Evolutionary conservation across 2,113 vertebrate genomes (phyloP).

Genomic region (Thamnophis sirtalis): DNA sequence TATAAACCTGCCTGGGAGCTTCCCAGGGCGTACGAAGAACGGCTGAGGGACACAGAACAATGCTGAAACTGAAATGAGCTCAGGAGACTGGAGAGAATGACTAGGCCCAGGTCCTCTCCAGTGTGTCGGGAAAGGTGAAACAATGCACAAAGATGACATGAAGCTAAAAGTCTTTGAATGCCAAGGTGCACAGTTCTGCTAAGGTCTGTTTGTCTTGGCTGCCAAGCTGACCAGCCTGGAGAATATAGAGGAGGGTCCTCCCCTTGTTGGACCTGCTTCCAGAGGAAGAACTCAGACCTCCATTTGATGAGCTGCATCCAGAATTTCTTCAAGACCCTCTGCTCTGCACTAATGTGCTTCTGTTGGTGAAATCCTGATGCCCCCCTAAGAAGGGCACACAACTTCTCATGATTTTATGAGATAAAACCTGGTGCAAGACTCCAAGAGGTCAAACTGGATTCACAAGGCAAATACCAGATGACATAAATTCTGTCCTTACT

Average conservation of each 20-base stretch:
- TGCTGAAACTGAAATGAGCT: not conserved
- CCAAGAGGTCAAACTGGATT: too few relatives aligned
- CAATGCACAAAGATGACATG: not conserved
- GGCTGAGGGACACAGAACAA: not conserved
- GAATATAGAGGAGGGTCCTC: not conserved
- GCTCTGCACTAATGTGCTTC: not conserved
- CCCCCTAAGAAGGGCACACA: too few relatives aligned
- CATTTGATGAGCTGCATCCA: not conserved
- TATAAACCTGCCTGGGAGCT: too few relatives aligned
- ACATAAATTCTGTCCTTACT: constrained; percentile 58
- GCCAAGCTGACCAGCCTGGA: not conserved
- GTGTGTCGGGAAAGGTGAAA: not conserved
- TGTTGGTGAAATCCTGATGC: not conserved
- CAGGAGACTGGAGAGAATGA: not conserved
- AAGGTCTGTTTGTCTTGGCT: not conserved
- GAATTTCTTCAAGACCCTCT: not conserved
- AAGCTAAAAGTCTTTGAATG: not conserved
- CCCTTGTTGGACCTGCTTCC: not conserved
- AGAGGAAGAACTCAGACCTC: not conserved
- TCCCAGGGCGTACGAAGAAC: not conserved
- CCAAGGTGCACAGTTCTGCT: not conserved
- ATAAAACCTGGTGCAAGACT: not conserved
- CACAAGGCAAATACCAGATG: fast-evolving
- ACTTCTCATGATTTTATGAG: not conserved
- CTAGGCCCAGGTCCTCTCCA: not conserved